phyloP scores from a whole-genome alignment of 2,797 vertebrate species.

The Girardinus metallicus region DNA sequence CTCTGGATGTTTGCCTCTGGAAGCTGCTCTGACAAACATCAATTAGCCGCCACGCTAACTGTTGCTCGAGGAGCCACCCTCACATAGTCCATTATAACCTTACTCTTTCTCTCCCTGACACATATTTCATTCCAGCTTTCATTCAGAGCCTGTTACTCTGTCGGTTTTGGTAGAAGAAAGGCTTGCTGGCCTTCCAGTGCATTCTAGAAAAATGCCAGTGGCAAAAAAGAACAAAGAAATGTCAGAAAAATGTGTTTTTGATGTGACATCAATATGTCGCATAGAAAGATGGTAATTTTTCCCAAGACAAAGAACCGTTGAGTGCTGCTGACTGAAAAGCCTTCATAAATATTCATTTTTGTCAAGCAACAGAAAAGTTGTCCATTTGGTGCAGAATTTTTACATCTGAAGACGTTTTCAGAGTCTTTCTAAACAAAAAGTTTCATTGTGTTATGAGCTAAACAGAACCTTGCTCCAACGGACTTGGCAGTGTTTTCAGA shows the following conservation, averaged over 20 bases:
- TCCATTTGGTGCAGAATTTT: not conserved
- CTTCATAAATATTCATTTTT: not conserved
- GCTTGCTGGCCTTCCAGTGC: slow-evolving; percentile 27
- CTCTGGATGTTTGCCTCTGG: slow-evolving; percentile 74
- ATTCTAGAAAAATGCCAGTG: slow-evolving; percentile 58
- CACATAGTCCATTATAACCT: slow-evolving; percentile 54
- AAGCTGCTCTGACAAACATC: slow-evolving; percentile 70
- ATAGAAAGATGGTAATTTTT: slow-evolving; percentile 46
- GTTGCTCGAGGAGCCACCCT: slow-evolving; percentile 70
- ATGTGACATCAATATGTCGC: slow-evolving; percentile 57
- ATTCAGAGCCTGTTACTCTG: slow-evolving; percentile 32
- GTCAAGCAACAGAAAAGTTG: slow-evolving; percentile 13
- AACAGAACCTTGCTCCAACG: slow-evolving; percentile 31
- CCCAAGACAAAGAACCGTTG: slow-evolving; percentile 32
- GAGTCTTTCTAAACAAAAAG: not conserved
- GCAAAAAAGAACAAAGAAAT: slow-evolving; percentile 32
- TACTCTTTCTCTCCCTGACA: slow-evolving; percentile 33
- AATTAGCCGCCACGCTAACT: slow-evolving; percentile 68
- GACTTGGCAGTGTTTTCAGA: slow-evolving; percentile 43
- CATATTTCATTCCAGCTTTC: slow-evolving; percentile 42
- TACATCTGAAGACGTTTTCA: slow-evolving; percentile 2
- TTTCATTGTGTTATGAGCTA: not conserved
- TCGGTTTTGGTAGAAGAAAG: slow-evolving; percentile 35
- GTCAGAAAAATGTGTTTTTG: slow-evolving; percentile 54
- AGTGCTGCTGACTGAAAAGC: slow-evolving; percentile 9